These are phyloP conservation scores for Holacanthus passer DNA, from an alignment of 2,113 vertebrate species.

Conservation along the genomic window DNA sequence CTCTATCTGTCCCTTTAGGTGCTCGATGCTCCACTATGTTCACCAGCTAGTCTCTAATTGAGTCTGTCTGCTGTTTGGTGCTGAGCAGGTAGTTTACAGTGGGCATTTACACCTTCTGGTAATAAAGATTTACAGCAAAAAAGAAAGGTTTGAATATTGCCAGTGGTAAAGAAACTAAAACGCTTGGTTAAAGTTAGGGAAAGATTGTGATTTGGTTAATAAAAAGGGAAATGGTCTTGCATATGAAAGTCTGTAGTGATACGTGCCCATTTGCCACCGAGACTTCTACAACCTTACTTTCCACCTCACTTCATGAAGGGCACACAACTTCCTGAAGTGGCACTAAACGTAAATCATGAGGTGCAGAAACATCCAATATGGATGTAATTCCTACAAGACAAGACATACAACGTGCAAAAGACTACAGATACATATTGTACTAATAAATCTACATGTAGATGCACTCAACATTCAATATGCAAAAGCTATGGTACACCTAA, in stretches of 20 bases:
- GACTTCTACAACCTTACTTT: background rate
- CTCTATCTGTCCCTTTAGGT: background rate
- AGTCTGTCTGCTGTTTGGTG: background rate
- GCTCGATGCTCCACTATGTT: background rate
- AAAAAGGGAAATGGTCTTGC: too few species aligned
- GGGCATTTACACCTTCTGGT: background rate
- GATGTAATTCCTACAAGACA: background rate
- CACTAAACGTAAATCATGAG: background rate
- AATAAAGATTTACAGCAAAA: too few species aligned
- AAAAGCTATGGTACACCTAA: background rate
- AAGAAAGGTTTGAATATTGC: background rate
- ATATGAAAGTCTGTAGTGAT: background rate
- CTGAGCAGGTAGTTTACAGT: background rate
- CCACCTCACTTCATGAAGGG: background rate
- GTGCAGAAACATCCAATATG: too few species aligned
- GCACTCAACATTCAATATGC: background rate
- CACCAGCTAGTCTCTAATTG: background rate
- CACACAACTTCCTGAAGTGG: background rate
- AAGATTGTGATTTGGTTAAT: background rate
- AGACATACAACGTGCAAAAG: background rate
- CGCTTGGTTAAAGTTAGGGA: background rate
- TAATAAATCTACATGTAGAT: slow-evolving; percentile 1
- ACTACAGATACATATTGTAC: background rate
- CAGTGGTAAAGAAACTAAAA: background rate
- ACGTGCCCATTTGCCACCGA: background rate